Base-by-base conservation (phyloP, 2,113 vertebrate genomes). In the Archocentrus centrarchus region DNA sequence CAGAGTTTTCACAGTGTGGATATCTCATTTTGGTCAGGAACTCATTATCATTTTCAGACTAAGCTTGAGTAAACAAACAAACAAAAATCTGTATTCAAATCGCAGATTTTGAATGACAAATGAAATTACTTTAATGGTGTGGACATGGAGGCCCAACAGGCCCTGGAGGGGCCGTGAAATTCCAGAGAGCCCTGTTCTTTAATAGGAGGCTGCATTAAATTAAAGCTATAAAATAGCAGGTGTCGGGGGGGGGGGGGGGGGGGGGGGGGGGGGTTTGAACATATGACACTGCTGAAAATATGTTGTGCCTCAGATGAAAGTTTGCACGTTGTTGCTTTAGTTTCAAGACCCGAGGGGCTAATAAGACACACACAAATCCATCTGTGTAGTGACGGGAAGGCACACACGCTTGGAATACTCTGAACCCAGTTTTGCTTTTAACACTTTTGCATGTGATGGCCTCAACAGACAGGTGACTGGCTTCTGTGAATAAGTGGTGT, bases 41-140 rank as follows among this genome's bases (percentile, higher is more conserved):
- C 78, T 90, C 86, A 83, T 88, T 88, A 60, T 80, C 53, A 77
- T 55, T 88, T 82, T 70, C 32, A 75, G 8, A 81, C 59, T 50
- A 63, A 57, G 24, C 11, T 47, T n/a, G 50, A 63, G 11, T 53
- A 27, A 27, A 27, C 30, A 30, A 75, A 79, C 58, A 79, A 61
- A 66, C 60, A 35, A 59, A 37, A 60, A 63, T 18, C 53, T 59
- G 14, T 15, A 61, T 88, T 47, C 10, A 89, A 82, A 84, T 75
- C 47, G 70, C 63, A 79, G 6, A 53, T 81, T 64, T 39, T 75
- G 32, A 89, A 88, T 77, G 68, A 89, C 66, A 77, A 84, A 79
- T 79, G 2, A 47, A 86, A 70, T 83, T 37, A 82, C 81, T 70
- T 83, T 37, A 86, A 83, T 41, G 60, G 50, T 17, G 59, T 66